Base-by-base conservation (phyloP, 2,888 invertebrate species). In the Cheilosia pagana region DNA sequence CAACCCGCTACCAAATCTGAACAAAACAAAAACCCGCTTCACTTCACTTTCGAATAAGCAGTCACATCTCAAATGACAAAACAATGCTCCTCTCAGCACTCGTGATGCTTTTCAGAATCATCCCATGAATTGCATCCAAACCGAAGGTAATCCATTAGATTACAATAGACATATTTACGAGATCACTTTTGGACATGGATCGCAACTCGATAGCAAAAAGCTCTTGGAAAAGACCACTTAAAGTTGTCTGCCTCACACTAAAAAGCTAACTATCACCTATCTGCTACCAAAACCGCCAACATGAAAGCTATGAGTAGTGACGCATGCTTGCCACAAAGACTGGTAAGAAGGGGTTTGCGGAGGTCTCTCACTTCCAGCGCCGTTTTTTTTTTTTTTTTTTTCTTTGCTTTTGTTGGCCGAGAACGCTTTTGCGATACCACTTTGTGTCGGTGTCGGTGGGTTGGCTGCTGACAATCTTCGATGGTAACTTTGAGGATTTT, bases 401-500 rank as follows among this genome's bases (percentile, higher is more conserved):
- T 35, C 21, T 52, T 19, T 62, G 53, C 23, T 53, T 55, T 76
- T 68, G 68, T 75, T 63, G 63, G 45, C 75, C 68, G 57, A 75
- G 43, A 75, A 65, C 79, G 70, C 78, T 83, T 83, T 83, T 63
- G 62, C 70, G 62, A 50, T 83, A 62, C 72, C 59, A 79, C 75
- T 70, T 50, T 71, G 28, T 79, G 74, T 68, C 62, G 45, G 68
- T 78, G 74, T 81, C 71, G 62, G 75, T 81, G 81, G 78, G 68
- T 8, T 81, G 65, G 45, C 57, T 75, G 79, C 75, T 76, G 81
- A 85, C 81, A 85, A 67, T 85, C 81, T 86, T 86, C 86, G 86
- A 81, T 70, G 86, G 86, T 86, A 68, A 81, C 72, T 86, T 81
- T 72, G 86, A 81, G 77, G 86, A 76, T 86, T 86, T 86, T 81